Base-by-base conservation (phyloP, 30 jellyfish, hydroid and myxozoan species). In the Clytia hemisphaerica region DNA sequence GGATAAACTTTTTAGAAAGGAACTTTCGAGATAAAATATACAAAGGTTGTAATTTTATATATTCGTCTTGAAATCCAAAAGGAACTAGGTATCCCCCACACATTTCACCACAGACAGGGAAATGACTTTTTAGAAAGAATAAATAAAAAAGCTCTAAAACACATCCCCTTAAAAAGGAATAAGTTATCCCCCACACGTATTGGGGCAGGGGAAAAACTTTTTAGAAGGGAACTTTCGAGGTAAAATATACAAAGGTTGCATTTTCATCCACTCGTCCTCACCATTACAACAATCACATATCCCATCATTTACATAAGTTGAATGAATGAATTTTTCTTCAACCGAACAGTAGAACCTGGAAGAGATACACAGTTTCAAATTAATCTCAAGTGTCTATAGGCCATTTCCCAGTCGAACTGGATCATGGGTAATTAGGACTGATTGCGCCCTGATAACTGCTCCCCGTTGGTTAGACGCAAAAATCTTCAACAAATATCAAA, bases 201-300 rank as follows among this genome's bases (percentile, higher is more conserved):
- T 0, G 21, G 67, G 21, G 15, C 94, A 80, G 24, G 94, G 94
- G 38, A 77, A 67, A 72, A 29, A 80, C 14, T 53, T 37, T 70
- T 29, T 45, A 0, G 9, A 50, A 9, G 87, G 77, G 19, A 30
- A 28, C 36, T 72, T 42, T n/a, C 87, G 94, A 33, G 48, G 19
- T 29, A 80, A 16, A 59, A 80, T 71, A 22, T 87, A 86, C 4
- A 60, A 3, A 33, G 94, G 94, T 53, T 46, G 57, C 36, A 26
- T 26, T 37, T 30, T 54, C 34, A 44, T 66, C 89, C 94, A 72
- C 35, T 82, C 94, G 53, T 82, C 94, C 35, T 53, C 65, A 15
- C 94, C 94, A 64, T 75, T 90, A 62, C 94, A 82, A 51, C 94
- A 82, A 45, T 82, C 94, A 69, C 94, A 82, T 38, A 82, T 73